Evolutionary conservation across 2,113 vertebrate species (phyloP).

Genomic region (Edolisoma coerulescens): DNA sequence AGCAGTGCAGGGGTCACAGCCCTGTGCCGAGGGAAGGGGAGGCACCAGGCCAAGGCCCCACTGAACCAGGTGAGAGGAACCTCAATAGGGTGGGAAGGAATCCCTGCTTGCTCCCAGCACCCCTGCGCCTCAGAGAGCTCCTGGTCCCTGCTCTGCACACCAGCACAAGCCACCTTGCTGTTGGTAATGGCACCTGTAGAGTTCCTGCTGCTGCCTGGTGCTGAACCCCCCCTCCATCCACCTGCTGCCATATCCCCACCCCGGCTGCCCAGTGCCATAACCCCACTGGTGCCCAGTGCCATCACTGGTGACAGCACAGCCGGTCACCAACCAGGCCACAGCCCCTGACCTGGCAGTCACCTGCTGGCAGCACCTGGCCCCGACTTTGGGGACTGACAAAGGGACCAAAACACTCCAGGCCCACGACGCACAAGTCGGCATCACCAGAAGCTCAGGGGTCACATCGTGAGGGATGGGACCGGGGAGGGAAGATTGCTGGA

Average conservation of each 20-base stretch:
- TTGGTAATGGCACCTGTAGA: background rate
- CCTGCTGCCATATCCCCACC: background rate
- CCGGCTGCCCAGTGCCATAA: background rate
- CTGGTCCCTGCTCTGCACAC: background rate
- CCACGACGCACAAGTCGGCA: accelerated
- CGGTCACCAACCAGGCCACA: background rate
- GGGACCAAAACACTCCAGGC: background rate
- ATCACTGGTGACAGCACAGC: background rate
- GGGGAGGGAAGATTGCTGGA: accelerated
- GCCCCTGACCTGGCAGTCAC: background rate
- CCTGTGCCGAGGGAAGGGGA: background rate
- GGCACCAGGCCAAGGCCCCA: background rate
- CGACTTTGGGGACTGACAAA: background rate
- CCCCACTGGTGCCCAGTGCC: background rate
- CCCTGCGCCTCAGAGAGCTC: background rate
- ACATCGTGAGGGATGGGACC: background rate
- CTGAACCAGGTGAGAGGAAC: background rate
- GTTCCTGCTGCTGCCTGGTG: background rate
- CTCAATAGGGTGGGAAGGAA: background rate
- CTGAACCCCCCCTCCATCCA: background rate
- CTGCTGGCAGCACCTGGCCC: background rate
- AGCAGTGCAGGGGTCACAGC: background rate
- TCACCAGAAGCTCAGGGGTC: background rate
- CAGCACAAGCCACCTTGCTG: background rate
- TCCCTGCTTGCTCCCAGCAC: background rate